A percentile compares a stretch with the other conserved stretches of the same genome.
These are phyloP conservation scores for Brachystomella parvula DNA, from an alignment of 1,140 invertebrate species.

Conservation along the genomic window DNA sequence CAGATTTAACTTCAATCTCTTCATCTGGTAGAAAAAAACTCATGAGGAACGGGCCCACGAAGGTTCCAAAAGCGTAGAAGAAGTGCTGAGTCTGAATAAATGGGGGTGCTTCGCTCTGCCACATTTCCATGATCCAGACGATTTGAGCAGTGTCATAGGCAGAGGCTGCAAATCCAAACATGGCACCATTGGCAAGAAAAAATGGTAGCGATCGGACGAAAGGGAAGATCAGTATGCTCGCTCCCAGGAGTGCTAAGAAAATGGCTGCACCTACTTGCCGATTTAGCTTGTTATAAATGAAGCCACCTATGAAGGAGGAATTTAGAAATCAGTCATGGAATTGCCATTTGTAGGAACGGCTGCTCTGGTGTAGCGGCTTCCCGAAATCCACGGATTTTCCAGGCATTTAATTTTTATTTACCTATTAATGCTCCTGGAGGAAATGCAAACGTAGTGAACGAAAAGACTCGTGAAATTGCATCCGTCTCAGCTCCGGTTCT, in stretches of 20 bases:
- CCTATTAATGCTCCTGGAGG: background rate
- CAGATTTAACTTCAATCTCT: background rate
- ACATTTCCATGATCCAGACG: too few relatives aligned
- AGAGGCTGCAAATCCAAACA: background rate
- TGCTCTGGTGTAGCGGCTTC: too few relatives aligned
- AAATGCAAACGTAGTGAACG: background rate
- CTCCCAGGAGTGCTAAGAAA: background rate
- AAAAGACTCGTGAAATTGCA: background rate
- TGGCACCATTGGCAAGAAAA: background rate
- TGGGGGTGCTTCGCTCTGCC: too few relatives aligned
- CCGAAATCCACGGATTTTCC: too few relatives aligned
- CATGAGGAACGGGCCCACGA: slow-evolving; percentile 6
- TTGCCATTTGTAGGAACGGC: background rate
- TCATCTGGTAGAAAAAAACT: slow-evolving; percentile 10
- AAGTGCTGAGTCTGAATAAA: slow-evolving; percentile 19
- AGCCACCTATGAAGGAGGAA: background rate
- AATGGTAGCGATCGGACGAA: background rate
- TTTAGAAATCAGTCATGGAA: too few relatives aligned
- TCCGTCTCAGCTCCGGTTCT: background rate
- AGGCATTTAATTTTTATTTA: background rate
- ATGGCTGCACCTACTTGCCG: background rate
- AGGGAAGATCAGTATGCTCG: background rate
- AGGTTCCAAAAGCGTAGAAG: slow-evolving; percentile 3
- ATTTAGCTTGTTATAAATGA: background rate
- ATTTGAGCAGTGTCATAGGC: slow-evolving; percentile 16